These are phyloP conservation scores for Rhinichthys klamathensis DNA, from an alignment of 2,113 vertebrate genomes.

Conservation along the genomic window DNA sequence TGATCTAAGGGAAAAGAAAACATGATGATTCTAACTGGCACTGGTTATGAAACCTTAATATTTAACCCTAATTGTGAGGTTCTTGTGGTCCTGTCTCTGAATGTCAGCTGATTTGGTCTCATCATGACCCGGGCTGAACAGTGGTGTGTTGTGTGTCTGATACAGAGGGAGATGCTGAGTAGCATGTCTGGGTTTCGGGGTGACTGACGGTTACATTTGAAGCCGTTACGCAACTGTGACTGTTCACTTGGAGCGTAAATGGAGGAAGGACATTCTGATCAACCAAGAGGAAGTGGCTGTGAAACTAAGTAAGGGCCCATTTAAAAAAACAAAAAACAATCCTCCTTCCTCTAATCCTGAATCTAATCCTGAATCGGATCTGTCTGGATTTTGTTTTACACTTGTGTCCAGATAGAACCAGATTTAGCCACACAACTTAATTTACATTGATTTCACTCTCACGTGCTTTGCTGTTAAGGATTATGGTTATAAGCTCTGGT, in stretches of 20 bases:
- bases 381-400: neutral
- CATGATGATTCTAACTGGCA: neutral
- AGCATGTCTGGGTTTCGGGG: neutral
- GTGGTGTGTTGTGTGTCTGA: neutral
- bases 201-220: constrained; percentile 5
- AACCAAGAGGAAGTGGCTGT: constrained; percentile 28
- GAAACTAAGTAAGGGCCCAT: neutral
- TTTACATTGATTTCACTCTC: neutral
- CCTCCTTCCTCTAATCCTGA: constrained; percentile 1
- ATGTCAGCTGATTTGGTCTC: neutral
- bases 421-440: neutral
- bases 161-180: constrained; percentile 19
- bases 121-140: neutral
- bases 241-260: neutral
- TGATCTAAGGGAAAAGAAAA: neutral
- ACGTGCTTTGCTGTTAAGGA: neutral
- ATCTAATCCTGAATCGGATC: neutral
- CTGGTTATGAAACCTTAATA: neutral
- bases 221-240: constrained; percentile 13
- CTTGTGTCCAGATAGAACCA: neutral
- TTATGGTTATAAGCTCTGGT: neutral
- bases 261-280: constrained; percentile 12
- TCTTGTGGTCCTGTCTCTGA: neutral
- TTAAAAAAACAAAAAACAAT: neutral
- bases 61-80: neutral